Evolutionary conservation across 2,888 invertebrate genomes (phyloP).

Genomic region (Eupithecia subumbrata): DNA sequence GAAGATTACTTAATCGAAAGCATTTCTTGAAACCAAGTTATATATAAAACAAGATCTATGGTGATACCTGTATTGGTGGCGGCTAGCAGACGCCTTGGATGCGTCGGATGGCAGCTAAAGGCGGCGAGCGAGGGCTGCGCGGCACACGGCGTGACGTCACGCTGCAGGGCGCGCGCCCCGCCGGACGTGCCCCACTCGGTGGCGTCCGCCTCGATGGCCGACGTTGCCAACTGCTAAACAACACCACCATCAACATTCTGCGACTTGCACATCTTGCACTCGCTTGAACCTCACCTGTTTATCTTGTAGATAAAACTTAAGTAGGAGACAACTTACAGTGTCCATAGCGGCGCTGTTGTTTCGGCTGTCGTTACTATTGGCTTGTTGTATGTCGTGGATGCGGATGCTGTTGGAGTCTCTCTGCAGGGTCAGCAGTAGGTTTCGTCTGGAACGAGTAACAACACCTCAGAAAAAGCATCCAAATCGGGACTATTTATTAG

Average conservation of each 20-base stretch:
- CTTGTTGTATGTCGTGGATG: constrained; percentile 91
- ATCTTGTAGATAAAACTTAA: not conserved
- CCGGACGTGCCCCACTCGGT: constrained; percentile 55
- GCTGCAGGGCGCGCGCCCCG: constrained; percentile 67
- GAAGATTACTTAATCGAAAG: too few species aligned
- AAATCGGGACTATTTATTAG: not conserved
- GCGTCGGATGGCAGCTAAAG: constrained; percentile 94
- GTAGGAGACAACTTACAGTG: constrained; percentile 43
- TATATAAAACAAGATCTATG: not conserved
- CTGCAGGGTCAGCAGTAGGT: constrained; percentile 91
- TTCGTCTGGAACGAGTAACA: constrained; percentile 73
- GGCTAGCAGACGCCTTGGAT: constrained; percentile 90
- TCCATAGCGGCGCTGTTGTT: constrained; percentile 47
- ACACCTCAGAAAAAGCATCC: not conserved
- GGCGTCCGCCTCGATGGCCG: constrained; percentile 60
- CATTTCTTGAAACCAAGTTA: too few species aligned
- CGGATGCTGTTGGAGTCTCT: constrained; percentile 90
- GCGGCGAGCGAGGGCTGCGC: constrained; percentile 86
- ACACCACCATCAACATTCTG: not conserved
- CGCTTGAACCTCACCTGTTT: not conserved
- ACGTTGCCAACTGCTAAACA: constrained; percentile 44
- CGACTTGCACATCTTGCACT: not conserved
- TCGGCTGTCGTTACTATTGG: constrained; percentile 54
- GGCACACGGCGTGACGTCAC: constrained; percentile 61
- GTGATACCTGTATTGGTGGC: constrained; percentile 44